Evolutionary conservation across 2,888 invertebrate species (phyloP).

Genomic region (Labia minor): DNA sequence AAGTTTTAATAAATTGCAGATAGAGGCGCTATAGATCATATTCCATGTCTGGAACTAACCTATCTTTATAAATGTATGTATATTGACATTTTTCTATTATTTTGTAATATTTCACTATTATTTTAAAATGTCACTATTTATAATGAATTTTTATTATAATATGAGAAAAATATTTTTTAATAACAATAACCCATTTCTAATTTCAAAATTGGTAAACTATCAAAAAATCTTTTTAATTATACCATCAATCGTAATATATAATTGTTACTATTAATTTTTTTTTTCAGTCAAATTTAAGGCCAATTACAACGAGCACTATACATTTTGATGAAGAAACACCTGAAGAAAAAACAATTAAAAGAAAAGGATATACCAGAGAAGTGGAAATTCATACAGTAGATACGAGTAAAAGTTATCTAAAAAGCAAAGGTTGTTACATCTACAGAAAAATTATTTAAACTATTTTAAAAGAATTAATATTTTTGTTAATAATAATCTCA

Average conservation of each 20-base stretch:
- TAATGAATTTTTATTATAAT: not conserved
- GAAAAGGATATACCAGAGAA: not conserved
- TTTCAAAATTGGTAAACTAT: not conserved
- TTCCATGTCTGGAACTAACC: too few species aligned
- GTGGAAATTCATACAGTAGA: constrained; percentile 47
- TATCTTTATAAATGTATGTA: too few species aligned
- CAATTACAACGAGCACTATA: not conserved
- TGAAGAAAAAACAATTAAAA: not conserved
- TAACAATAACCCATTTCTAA: not conserved
- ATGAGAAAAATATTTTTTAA: not conserved
- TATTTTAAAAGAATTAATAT: too few species aligned
- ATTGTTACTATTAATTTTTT: too few species aligned
- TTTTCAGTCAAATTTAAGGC: not conserved
- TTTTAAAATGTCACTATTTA: not conserved
- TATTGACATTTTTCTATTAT: not conserved
- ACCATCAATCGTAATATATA: too few species aligned
- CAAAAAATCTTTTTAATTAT: not conserved
- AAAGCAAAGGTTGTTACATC: constrained; percentile 54
- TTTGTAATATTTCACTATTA: too few species aligned
- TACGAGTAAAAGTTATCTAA: constrained; percentile 69
- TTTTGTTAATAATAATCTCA: too few species aligned
- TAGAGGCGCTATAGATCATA: too few species aligned
- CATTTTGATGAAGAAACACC: not conserved
- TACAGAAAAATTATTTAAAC: too few species aligned
- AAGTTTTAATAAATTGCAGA: too few species aligned